Conservation (phyloP, 2,113 vertebrate species). For the Mirounga angustirostris region DNA sequence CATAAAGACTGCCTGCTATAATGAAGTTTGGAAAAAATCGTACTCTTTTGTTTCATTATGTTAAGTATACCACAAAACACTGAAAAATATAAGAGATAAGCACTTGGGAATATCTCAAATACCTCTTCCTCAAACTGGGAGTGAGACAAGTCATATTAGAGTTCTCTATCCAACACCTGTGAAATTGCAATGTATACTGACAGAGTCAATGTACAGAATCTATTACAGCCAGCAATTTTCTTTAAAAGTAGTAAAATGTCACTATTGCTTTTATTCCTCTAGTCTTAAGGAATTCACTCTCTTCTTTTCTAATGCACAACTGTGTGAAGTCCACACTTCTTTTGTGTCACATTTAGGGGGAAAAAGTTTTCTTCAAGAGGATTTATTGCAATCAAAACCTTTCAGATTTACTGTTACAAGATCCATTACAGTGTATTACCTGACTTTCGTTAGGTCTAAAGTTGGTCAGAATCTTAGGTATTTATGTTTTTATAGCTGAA, state of each 20-base stretch:
- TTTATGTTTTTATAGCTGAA: neutral
- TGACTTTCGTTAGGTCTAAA: neutral
- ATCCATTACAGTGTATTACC: neutral
- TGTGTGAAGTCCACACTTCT: neutral
- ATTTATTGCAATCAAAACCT: slow-evolving; percentile 53
- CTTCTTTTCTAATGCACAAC: neutral
- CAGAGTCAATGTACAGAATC: neutral
- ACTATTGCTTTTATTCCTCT: neutral
- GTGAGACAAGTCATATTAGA: neutral
- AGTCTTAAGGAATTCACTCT: neutral
- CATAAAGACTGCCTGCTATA: neutral
- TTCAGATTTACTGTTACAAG: slow-evolving; percentile 9
- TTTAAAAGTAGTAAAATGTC: neutral
- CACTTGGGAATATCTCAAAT: neutral
- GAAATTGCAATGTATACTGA: neutral
- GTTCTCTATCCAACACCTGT: neutral
- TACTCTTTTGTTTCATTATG: neutral
- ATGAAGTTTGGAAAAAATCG: slow-evolving; percentile 36
- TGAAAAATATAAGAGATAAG: neutral
- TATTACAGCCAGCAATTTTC: slow-evolving; percentile 42
- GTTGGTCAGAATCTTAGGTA: neutral
- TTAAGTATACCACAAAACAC: neutral
- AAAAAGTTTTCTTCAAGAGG: neutral
- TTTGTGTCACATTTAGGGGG: neutral
- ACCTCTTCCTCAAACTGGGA: neutral